Percentiles rank a stretch among this genome's conserved stretches.
phyloP scores from a whole-genome alignment of 2,888 invertebrate species.

The Hanleya hanleyi region DNA sequence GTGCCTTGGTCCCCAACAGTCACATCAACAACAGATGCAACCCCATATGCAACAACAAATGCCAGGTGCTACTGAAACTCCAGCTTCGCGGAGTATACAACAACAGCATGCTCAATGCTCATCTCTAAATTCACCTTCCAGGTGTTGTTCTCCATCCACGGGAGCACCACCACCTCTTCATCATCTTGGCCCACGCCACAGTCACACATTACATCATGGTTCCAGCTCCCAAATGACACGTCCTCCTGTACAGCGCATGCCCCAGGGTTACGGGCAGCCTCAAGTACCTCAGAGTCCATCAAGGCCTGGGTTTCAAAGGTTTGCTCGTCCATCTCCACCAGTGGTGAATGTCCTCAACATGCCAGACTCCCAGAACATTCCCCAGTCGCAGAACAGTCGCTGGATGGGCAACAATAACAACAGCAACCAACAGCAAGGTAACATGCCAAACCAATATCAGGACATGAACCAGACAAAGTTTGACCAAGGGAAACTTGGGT shows the following conservation, averaged over 20 bases:
- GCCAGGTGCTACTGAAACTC: no score
- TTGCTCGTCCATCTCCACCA: conserved; percentile 55
- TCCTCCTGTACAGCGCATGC: conserved; percentile 9
- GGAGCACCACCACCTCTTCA: background rate
- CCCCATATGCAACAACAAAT: no score
- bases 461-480: background rate
- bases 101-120: no score
- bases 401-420: conserved; percentile 2
- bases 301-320: conserved; percentile 7
- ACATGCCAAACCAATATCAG: background rate
- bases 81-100: no score
- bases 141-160: background rate
- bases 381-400: background rate
- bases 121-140: background rate
- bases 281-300: conserved; percentile 10
- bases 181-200: background rate
- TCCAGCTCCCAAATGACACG: conserved; percentile 8
- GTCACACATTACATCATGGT: conserved; percentile 20
- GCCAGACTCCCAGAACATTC: conserved; percentile 41
- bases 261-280: background rate
- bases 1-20: background rate
- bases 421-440: background rate
- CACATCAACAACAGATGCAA: background rate
- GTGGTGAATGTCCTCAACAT: conserved; percentile 66
- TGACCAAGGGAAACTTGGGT: conserved; percentile 1